Conservation (phyloP, 2,888 invertebrate genomes). For the Drosophila buzzatii region DNA sequence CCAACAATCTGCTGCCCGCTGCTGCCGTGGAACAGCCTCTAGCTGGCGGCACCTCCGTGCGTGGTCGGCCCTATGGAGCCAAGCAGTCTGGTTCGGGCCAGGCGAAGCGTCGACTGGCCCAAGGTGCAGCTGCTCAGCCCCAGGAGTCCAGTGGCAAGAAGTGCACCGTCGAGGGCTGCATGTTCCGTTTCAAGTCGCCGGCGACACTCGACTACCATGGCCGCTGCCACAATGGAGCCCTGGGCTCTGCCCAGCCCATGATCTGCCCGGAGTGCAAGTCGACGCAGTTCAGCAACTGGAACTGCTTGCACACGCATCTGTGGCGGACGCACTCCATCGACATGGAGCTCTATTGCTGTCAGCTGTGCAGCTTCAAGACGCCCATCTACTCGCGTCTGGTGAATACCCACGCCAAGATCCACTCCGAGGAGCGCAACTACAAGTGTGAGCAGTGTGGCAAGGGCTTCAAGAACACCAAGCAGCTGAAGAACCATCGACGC, state of each 20-base stretch:
- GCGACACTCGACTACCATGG: constrained; percentile 83
- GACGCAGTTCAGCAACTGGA: constrained; percentile 86
- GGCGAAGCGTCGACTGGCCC: constrained; percentile 68
- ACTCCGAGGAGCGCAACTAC: constrained; percentile 88
- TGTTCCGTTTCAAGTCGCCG: constrained; percentile 82
- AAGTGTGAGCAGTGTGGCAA: constrained; percentile 90
- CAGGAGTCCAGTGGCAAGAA: constrained; percentile 70
- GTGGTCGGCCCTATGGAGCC: constrained; percentile 84
- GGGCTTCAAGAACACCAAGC: constrained; percentile 92
- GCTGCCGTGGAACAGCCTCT: constrained; percentile 37
- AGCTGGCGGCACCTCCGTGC: constrained; percentile 78
- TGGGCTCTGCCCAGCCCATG: constrained; percentile 67
- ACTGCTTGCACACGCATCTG: constrained; percentile 90
- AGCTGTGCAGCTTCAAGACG: constrained; percentile 91
- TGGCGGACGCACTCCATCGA: constrained; percentile 92
- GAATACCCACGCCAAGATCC: constrained; percentile 91
- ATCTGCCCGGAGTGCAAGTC: constrained; percentile 89
- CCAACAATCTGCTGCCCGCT: constrained; percentile 81
- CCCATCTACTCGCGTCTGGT: constrained; percentile 89
- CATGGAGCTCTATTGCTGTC: constrained; percentile 92
- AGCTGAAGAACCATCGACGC: constrained; percentile 91
- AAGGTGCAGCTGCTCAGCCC: constrained; percentile 36
- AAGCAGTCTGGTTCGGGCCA: constrained; percentile 75
- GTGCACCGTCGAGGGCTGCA: constrained; percentile 82
- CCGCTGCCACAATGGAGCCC: constrained; percentile 77